Conservation (phyloP, 2,888 invertebrate species). For the Colostygia pectinataria region DNA sequence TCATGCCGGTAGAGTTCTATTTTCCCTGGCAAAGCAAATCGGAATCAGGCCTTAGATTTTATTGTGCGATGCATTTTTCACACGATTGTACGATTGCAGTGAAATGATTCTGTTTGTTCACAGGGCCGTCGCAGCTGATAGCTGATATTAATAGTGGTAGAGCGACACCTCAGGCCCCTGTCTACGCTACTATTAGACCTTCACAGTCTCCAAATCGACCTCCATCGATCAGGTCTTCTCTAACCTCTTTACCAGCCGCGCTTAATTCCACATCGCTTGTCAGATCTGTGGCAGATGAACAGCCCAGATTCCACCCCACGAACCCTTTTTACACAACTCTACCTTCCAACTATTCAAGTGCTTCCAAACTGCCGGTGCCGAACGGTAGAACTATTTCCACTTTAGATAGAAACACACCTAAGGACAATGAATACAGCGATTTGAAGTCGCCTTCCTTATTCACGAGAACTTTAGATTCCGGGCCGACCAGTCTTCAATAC, state of each 20-base stretch:
- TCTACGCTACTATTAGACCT: conserved; percentile 72
- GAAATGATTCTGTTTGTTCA: conserved; percentile 40
- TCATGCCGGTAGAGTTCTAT: conserved; percentile 38
- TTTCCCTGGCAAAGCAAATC: conserved; percentile 27
- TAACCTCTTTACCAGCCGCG: conserved; percentile 60
- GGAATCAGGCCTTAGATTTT: conserved; percentile 37
- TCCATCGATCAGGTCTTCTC: conserved; percentile 50
- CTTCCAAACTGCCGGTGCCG: conserved; percentile 73
- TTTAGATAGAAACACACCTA: conserved; percentile 69
- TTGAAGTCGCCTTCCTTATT: conserved; percentile 60
- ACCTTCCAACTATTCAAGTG: conserved; percentile 67
- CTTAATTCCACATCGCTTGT: conserved; percentile 64
- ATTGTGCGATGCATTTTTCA: conserved; percentile 34
- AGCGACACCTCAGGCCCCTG: conserved; percentile 71
- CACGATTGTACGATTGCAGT: conserved; percentile 15
- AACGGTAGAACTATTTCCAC: conserved; percentile 60
- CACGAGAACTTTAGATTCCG: conserved; percentile 51
- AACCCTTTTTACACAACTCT: conserved; percentile 78
- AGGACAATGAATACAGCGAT: conserved; percentile 56
- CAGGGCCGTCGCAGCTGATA: conserved; percentile 76
- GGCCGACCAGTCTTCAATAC: conserved; percentile 55
- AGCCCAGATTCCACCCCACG: conserved; percentile 70
- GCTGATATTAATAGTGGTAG: conserved; percentile 57
- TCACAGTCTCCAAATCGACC: conserved; percentile 57
- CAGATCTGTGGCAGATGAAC: conserved; percentile 62